Evolutionary conservation across 2,888 invertebrate species (phyloP).

Genomic region (Eilema depressum): DNA sequence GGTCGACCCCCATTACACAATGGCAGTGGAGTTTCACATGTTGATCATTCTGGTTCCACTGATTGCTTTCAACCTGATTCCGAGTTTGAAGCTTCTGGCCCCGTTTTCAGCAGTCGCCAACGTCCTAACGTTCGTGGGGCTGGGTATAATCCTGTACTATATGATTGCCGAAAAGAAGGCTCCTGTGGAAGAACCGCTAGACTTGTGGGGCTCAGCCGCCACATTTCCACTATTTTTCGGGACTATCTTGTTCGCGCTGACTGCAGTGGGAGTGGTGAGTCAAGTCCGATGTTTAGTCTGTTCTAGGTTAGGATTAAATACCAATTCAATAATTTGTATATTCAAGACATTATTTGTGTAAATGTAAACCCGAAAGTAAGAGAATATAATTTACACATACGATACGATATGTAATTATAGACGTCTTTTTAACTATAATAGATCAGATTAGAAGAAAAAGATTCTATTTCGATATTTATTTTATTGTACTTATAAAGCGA

Average conservation of each 20-base stretch:
- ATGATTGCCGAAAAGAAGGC: constrained; percentile 65
- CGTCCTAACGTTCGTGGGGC: constrained; percentile 91
- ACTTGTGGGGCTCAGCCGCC: constrained; percentile 73
- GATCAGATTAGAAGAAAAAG: too few species aligned
- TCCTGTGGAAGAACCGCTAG: constrained; percentile 73
- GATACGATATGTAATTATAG: too few species aligned
- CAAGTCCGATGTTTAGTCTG: too few species aligned
- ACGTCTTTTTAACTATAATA: too few species aligned
- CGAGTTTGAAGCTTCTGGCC: constrained; percentile 92
- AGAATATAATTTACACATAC: too few species aligned
- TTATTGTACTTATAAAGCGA: too few species aligned
- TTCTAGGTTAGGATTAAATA: neutral
- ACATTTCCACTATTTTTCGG: constrained; percentile 88
- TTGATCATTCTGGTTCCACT: constrained; percentile 89
- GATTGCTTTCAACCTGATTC: constrained; percentile 90
- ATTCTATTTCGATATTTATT: too few species aligned
- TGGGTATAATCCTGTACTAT: constrained; percentile 92
- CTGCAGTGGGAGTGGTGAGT: constrained; percentile 92
- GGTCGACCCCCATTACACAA: constrained; percentile 50
- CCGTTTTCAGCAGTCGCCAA: constrained; percentile 95
- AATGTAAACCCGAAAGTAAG: too few species aligned
- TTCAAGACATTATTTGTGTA: too few species aligned
- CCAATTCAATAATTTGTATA: too few species aligned
- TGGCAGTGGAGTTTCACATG: constrained; percentile 88
- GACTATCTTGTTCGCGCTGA: constrained; percentile 96